Conservation (phyloP, 2,113 vertebrate genomes). For the Alosa alosa region DNA sequence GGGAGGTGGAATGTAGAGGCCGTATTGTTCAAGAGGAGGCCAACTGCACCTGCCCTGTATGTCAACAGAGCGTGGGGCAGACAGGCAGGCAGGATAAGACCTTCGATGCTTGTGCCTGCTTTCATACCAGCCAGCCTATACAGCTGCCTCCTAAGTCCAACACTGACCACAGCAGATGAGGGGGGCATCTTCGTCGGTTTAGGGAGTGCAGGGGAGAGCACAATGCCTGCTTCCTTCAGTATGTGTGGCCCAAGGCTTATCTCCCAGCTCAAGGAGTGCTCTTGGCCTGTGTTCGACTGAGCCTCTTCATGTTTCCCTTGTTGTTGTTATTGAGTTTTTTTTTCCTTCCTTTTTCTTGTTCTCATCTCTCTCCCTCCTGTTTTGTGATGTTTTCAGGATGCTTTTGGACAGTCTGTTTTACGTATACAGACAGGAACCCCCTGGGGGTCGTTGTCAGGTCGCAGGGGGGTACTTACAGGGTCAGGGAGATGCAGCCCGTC, state of each 20-base stretch:
- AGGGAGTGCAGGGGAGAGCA: not conserved
- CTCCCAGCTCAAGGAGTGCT: slow-evolving; percentile 25
- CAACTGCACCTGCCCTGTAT: slow-evolving; percentile 65
- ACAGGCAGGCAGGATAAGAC: slow-evolving; percentile 40
- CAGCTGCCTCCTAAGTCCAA: slow-evolving; percentile 59
- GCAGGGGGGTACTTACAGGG: slow-evolving; percentile 65
- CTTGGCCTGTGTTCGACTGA: slow-evolving; percentile 41
- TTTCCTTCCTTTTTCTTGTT: slow-evolving; percentile 33
- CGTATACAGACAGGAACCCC: slow-evolving; percentile 74
- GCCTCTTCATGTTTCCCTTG: slow-evolving; percentile 54
- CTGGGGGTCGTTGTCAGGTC: slow-evolving; percentile 69
- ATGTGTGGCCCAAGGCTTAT: slow-evolving; percentile 69
- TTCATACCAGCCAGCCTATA: slow-evolving; percentile 51
- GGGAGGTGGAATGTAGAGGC: slow-evolving; percentile 32
- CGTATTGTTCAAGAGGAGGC: not conserved
- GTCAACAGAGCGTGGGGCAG: slow-evolving; percentile 54
- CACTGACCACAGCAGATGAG: slow-evolving; percentile 52
- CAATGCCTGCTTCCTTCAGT: slow-evolving; percentile 22
- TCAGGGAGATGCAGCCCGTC: slow-evolving; percentile 74
- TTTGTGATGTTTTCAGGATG: slow-evolving; percentile 70
- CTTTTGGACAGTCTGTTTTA: slow-evolving; percentile 76
- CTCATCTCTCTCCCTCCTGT: slow-evolving; percentile 53
- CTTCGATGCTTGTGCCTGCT: slow-evolving; percentile 58
- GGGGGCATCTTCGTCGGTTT: slow-evolving; percentile 18
- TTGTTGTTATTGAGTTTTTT: not conserved